These are phyloP conservation scores for Darevskia nairensis DNA, from an alignment of 2,797 vertebrate species.

Conservation along the genomic window DNA sequence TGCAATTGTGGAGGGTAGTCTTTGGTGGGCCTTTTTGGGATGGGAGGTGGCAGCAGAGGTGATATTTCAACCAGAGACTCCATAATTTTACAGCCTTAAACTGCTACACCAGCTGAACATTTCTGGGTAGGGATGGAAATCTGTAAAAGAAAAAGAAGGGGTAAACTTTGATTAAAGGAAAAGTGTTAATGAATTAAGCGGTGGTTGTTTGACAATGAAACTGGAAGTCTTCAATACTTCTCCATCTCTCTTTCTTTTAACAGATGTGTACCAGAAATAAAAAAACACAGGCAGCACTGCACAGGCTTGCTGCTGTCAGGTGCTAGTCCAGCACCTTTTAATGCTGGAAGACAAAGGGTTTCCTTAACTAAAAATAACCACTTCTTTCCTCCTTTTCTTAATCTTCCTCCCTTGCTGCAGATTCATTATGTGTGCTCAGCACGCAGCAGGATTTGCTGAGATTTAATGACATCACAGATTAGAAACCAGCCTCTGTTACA, in stretches of 20 bases:
- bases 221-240: constrained; percentile 14
- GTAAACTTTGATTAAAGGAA: background rate
- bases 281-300: constrained; percentile 42
- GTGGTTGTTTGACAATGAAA: background rate
- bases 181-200: background rate
- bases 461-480: constrained; percentile 68
- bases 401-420: constrained; percentile 66
- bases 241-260: constrained; percentile 10
- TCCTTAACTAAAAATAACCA: constrained; percentile 76
- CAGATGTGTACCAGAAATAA: constrained; percentile 51
- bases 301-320: constrained; percentile 65
- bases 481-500: constrained; percentile 55
- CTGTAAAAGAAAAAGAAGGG: background rate
- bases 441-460: constrained; percentile 60
- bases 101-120: background rate
- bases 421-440: constrained; percentile 56
- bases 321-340: constrained; percentile 62
- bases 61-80: background rate
- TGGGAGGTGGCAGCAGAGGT: background rate
- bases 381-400: constrained; percentile 65
- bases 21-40: too few species aligned
- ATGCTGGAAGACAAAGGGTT: constrained; percentile 70
- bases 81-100: background rate
- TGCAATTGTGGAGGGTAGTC: too few species aligned
- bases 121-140: constrained; percentile 2